Base-by-base conservation (phyloP, 2,113 vertebrate species). In the Centropus bengalensis region DNA sequence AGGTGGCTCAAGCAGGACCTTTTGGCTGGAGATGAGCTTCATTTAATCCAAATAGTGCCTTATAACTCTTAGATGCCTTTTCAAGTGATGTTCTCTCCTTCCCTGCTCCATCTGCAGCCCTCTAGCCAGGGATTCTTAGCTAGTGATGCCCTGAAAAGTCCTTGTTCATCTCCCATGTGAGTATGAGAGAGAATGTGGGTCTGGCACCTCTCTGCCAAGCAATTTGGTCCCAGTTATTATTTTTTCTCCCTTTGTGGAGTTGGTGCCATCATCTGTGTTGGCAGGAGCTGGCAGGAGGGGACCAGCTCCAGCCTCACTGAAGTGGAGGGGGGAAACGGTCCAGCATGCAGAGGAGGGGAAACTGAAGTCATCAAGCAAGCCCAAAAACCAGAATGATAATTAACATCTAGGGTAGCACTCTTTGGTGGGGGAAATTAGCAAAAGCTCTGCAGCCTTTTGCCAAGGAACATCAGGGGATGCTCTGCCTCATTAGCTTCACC, bases 231-330 rank as follows among this genome's bases (percentile, higher is more conserved):
- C 1, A 1, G 62, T 76, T 87, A 42, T 85, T 78, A 60, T 93
- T 93, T 90, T 88, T 86, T 28, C 33, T 84, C 58, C 45, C 81
- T 89, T 54, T 82, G 58, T 3, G 51, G 78, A 60, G 49, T 60
- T 85, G 52, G 67, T 91, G 85, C 69, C 79, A 79, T 96, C 87
- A 87, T 89, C 89, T 94, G 89, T 36, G 63, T 93, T 91, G 93
- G 82, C 93, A 88, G 16, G 45, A 88, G 73, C 94, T 59, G 93
- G 70, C 76, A 64, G 73, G 70, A 79, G 77, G 83, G 83, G 62
- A 75, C 52, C 79, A 60, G 88, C 75, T 95, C 85, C 89, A 89
- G 54, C 87, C 89, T 75, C 3, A 2, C 54, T 84, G 92, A 52
- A 85, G 74, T 2, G 1, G 58, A 81, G 8, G 58, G n/a, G n/a